Conservation (phyloP, 2,113 vertebrate species). For the Butastur rufipennis region DNA sequence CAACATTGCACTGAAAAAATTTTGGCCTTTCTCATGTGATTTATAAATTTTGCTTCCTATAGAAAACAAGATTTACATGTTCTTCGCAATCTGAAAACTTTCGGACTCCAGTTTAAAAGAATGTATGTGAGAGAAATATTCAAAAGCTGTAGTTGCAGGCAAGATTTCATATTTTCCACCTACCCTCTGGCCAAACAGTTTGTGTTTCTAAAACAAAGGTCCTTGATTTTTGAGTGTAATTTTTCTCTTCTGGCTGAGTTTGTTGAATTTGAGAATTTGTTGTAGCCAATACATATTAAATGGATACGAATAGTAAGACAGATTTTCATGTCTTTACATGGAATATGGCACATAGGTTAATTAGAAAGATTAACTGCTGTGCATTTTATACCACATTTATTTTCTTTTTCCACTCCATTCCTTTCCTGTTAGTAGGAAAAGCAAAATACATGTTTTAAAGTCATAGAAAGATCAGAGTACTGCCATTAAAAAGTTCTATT, state of each 20-base stretch:
- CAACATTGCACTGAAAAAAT: background rate
- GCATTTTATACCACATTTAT: background rate
- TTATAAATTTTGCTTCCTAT: background rate
- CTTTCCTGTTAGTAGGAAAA: background rate
- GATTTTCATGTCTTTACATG: background rate
- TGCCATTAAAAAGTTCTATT: background rate
- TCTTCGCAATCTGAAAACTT: background rate
- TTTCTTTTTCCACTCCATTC: background rate
- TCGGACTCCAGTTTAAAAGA: background rate
- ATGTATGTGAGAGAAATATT: background rate
- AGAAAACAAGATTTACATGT: background rate
- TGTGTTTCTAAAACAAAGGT: background rate
- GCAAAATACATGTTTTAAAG: background rate
- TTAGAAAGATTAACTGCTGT: background rate
- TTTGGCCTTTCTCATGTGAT: background rate
- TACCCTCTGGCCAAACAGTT: background rate
- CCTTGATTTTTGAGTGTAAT: background rate
- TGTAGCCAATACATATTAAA: background rate
- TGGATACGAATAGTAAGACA: background rate
- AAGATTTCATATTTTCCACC: background rate
- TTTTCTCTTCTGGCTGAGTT: background rate
- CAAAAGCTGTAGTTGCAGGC: background rate
- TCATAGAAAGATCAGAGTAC: background rate
- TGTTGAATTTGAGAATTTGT: background rate
- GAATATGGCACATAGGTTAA: background rate